Percentiles rank a stretch among this genome's conserved stretches.
These are phyloP conservation scores for Metallyticus violacea DNA, from an alignment of 2,888 invertebrate species.

Conservation along the genomic window DNA sequence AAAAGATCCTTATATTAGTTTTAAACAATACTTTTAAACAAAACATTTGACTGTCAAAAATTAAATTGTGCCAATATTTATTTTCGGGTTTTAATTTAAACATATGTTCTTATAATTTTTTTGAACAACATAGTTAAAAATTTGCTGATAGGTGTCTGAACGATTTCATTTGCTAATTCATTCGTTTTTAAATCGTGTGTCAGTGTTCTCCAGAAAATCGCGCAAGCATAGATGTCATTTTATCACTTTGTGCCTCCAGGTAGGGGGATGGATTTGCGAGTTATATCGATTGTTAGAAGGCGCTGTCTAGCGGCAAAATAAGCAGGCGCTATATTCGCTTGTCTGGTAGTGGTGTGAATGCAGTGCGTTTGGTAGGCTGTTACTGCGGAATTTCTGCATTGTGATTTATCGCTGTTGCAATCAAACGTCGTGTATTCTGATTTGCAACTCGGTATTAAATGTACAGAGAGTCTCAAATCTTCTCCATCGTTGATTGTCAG, in stretches of 20 bases:
- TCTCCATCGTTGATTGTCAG: neutral
- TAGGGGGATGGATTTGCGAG: neutral
- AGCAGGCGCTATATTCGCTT: neutral
- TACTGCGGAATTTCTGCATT: neutral
- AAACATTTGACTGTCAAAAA: too few relatives aligned
- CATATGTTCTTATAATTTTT: too few relatives aligned
- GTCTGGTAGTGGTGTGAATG: neutral
- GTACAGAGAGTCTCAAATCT: neutral
- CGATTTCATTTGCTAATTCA: too few relatives aligned
- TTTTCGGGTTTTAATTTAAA: too few relatives aligned
- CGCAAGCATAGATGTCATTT: neutral
- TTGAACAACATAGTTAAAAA: too few relatives aligned
- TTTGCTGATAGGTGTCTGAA: too few relatives aligned
- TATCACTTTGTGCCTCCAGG: neutral
- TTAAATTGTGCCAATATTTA: too few relatives aligned
- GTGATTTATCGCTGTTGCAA: too few relatives aligned
- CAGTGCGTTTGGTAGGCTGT: neutral
- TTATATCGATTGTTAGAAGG: neutral
- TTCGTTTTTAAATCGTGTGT: too few relatives aligned
- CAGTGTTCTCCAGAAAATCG: neutral
- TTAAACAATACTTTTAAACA: too few relatives aligned
- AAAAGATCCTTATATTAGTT: too few relatives aligned
- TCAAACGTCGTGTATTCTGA: neutral
- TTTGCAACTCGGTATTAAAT: neutral
- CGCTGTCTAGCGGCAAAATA: neutral